These are phyloP conservation scores for Triops longicaudatus DNA, from an alignment of 1,140 invertebrate genomes.

Conservation along the genomic window DNA sequence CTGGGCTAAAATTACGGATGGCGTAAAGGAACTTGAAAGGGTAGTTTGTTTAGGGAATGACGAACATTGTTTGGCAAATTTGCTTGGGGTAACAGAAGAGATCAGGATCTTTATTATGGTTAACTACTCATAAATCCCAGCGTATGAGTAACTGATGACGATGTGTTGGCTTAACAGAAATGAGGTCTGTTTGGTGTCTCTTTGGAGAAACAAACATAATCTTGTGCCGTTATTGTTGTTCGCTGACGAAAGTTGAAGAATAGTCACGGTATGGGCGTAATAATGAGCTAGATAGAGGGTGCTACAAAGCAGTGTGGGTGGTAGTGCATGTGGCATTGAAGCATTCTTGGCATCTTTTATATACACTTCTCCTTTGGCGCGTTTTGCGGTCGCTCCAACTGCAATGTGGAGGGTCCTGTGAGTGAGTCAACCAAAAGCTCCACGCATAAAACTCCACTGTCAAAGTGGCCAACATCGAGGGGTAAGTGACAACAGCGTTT, in stretches of 20 bases:
- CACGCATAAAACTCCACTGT: background rate
- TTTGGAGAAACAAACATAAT: background rate
- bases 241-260: background rate
- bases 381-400: background rate
- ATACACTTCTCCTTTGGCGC: background rate
- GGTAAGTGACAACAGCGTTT: background rate
- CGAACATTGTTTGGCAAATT: constrained; percentile 8
- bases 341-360: background rate
- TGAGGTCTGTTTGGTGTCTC: background rate
- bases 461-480: background rate
- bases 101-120: background rate
- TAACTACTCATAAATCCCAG: constrained; percentile 1
- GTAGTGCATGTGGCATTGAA: background rate
- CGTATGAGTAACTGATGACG: background rate
- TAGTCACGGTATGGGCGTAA: background rate
- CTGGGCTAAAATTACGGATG: background rate
- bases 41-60: background rate
- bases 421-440: background rate
- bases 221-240: background rate
- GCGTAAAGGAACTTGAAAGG: background rate
- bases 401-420: background rate
- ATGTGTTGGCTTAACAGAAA: constrained; percentile 1
- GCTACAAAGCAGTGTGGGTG: background rate
- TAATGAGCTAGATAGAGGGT: background rate
- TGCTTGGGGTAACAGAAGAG: background rate